Percentiles rank a stretch among this genome's conserved stretches.
These are phyloP conservation scores for Ptychodera flava DNA, from an alignment of 35 echinoderm and acorn worm species.

Conservation along the genomic window DNA sequence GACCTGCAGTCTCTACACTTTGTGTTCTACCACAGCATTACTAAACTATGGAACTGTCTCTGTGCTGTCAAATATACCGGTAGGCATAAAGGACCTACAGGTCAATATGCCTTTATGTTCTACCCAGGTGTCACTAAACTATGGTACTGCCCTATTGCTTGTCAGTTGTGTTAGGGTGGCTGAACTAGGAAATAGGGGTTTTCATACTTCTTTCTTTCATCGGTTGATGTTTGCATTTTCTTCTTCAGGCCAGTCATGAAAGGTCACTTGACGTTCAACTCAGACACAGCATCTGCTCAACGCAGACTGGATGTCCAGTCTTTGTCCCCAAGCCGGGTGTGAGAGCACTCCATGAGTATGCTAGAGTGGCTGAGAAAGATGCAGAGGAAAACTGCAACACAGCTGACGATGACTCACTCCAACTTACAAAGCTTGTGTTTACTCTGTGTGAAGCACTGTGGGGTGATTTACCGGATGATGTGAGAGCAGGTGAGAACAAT, in stretches of 20 bases:
- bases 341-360: slow-evolving; percentile 69
- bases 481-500: neutral
- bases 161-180: too few species aligned
- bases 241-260: slow-evolving; percentile 58
- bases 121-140: too few species aligned
- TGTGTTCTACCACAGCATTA: too few species aligned
- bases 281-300: slow-evolving; percentile 64
- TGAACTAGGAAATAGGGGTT: too few species aligned
- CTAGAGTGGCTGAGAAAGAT: slow-evolving; percentile 49
- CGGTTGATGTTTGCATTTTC: too few species aligned
- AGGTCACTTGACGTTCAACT: slow-evolving; percentile 58
- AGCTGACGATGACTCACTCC: slow-evolving; percentile 36
- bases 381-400: slow-evolving; percentile 29
- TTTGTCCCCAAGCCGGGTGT: slow-evolving; percentile 69
- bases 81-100: too few species aligned
- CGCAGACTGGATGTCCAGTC: slow-evolving; percentile 47
- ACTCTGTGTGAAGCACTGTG: slow-evolving; percentile 80
- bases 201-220: too few species aligned
- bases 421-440: slow-evolving; percentile 65
- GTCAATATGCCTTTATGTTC: too few species aligned
- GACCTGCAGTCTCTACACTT: too few species aligned
- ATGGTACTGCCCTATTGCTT: too few species aligned
- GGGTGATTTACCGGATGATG: slow-evolving; percentile 30
- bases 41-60: too few species aligned
- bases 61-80: too few species aligned